phyloP scores from a whole-genome alignment of 2,888 invertebrate genomes.

The Nymphalis polychloros region DNA sequence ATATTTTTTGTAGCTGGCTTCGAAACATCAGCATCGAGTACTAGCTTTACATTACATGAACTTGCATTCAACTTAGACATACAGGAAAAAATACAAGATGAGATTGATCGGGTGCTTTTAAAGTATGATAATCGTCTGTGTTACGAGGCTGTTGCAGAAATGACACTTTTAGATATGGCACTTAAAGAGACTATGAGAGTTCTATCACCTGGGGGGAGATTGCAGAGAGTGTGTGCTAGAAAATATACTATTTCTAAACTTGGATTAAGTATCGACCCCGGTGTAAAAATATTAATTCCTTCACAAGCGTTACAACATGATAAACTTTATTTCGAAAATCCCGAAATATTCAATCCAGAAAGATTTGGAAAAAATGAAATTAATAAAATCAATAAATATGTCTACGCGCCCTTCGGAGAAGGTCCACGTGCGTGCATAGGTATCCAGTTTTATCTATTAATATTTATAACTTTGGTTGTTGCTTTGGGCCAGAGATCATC shows the following conservation, averaged over 20 bases:
- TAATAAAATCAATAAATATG: constrained; percentile 46
- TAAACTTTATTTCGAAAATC: constrained; percentile 58
- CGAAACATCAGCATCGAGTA: constrained; percentile 70
- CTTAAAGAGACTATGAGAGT: constrained; percentile 61
- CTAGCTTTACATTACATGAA: constrained; percentile 62
- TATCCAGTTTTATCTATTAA: not conserved
- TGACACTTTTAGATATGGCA: constrained; percentile 53
- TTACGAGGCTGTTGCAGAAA: constrained; percentile 59
- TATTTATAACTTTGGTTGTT: no score
- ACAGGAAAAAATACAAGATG: constrained; percentile 58
- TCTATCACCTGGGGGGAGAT: constrained; percentile 55
- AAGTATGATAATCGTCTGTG: constrained; percentile 58
- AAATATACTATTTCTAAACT: constrained; percentile 49
- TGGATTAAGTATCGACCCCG: constrained; percentile 57
- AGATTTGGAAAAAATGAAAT: constrained; percentile 49
- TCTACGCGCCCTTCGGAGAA: constrained; percentile 61
- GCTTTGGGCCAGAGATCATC: no score
- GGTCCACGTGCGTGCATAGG: constrained; percentile 52
- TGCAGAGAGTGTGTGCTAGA: constrained; percentile 55
- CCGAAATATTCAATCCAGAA: constrained; percentile 54
- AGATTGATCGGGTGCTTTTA: constrained; percentile 59
- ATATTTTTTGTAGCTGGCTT: constrained; percentile 73
- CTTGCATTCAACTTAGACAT: constrained; percentile 65
- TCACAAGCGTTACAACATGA: constrained; percentile 62
- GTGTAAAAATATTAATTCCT: constrained; percentile 60